Conservation (phyloP, 2,888 invertebrate genomes). For the Parnassius mnemosyne region DNA sequence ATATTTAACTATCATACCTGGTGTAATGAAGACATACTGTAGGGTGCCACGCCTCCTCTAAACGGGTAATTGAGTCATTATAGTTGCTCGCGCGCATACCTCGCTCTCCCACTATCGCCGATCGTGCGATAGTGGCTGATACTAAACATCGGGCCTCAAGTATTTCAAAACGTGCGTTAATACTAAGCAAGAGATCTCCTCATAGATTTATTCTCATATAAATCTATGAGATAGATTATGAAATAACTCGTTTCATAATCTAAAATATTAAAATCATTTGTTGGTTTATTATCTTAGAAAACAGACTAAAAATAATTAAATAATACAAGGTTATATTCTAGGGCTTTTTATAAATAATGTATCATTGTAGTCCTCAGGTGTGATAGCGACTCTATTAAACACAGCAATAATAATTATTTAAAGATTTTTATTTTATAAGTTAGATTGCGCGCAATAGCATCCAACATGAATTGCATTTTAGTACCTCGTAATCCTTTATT, state of each 20-base stretch:
- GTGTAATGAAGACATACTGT: slow-evolving; percentile 76
- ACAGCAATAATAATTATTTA: too few species aligned
- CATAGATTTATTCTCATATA: slow-evolving; percentile 20
- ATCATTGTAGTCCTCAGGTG: too few species aligned
- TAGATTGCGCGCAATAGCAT: too few species aligned
- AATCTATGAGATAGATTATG: too few species aligned
- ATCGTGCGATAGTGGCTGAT: slow-evolving; percentile 53
- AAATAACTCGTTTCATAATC: slow-evolving; percentile 4
- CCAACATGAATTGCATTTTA: too few species aligned
- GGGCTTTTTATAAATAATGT: too few species aligned
- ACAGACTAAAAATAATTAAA: too few species aligned
- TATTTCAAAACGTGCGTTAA: slow-evolving; percentile 25
- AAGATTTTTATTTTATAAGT: too few species aligned
- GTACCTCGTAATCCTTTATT: too few species aligned
- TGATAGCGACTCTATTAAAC: too few species aligned
- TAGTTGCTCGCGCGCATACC: slow-evolving; percentile 66
- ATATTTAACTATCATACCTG: slow-evolving; percentile 30
- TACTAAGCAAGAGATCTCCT: slow-evolving; percentile 17
- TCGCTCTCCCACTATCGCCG: slow-evolving; percentile 51
- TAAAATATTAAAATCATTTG: not conserved
- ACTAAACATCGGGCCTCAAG: slow-evolving; percentile 52
- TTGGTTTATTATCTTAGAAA: not conserved
- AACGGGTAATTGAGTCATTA: slow-evolving; percentile 81
- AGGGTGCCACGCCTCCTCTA: slow-evolving; percentile 68
- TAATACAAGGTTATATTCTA: too few species aligned